phyloP scores from a whole-genome alignment of 1,140 invertebrate genomes.

The Coptotermes formosanus region DNA sequence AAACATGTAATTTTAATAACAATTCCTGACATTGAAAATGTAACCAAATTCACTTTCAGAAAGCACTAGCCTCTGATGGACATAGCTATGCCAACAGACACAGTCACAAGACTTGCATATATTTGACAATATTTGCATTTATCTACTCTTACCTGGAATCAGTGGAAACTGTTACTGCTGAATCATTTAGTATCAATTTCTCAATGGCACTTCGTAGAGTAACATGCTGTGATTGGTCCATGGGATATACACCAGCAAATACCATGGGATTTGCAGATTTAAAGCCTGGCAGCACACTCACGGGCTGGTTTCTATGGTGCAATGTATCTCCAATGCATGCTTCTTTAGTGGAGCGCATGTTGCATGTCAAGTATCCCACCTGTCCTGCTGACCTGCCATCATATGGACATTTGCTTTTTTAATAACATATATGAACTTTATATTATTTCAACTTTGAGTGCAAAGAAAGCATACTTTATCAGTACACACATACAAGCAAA shows the following conservation, averaged over 20 bases:
- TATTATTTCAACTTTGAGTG: too few relatives aligned
- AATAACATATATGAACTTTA: too few relatives aligned
- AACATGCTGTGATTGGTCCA: conserved; percentile 81
- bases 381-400: conserved; percentile 67
- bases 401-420: background rate
- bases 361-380: conserved; percentile 79
- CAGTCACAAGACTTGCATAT: too few relatives aligned
- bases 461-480: too few relatives aligned
- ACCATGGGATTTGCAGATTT: conserved; percentile 82
- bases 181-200: conserved; percentile 91
- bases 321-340: conserved; percentile 85
- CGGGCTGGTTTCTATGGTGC: conserved; percentile 53
- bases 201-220: conserved; percentile 79
- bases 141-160: conserved; percentile 70
- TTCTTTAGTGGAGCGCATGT: conserved; percentile 76
- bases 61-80: too few relatives aligned
- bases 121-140: too few relatives aligned
- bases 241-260: conserved; percentile 91
- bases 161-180: conserved; percentile 73
- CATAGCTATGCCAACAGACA: too few relatives aligned
- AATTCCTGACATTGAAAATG: too few relatives aligned
- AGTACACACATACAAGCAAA: too few relatives aligned
- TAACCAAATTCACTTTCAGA: too few relatives aligned
- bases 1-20: too few relatives aligned
- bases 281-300: conserved; percentile 67